These are phyloP conservation scores for Athetis lepigone DNA, from an alignment of 2,888 invertebrate species.

Conservation along the genomic window DNA sequence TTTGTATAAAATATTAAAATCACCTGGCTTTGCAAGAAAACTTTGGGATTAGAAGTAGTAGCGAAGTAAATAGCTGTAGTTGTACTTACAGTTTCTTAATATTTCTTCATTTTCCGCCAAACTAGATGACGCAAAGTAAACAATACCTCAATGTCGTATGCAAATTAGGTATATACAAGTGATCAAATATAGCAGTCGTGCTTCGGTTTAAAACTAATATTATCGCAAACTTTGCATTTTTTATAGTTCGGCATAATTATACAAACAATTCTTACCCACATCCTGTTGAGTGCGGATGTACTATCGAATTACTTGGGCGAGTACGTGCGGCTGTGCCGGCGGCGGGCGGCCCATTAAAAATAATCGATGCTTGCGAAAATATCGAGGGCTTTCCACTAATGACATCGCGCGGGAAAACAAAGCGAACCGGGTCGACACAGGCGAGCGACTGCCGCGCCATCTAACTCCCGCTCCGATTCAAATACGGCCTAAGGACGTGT, in stretches of 20 bases:
- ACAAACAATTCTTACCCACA: conserved; percentile 44
- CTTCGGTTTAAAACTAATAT: conserved; percentile 24
- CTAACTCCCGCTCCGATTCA: conserved; percentile 57
- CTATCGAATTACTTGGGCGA: conserved; percentile 67
- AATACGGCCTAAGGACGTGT: conserved; percentile 60
- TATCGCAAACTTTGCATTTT: conserved; percentile 20
- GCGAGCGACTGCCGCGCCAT: conserved; percentile 52
- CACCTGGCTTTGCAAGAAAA: background rate
- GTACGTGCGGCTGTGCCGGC: conserved; percentile 76
- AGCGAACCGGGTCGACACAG: conserved; percentile 75
- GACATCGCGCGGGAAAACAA: conserved; percentile 88
- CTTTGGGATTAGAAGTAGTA: conserved; percentile 7
- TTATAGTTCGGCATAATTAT: conserved; percentile 33
- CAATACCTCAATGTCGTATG: conserved; percentile 28
- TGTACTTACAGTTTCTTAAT: background rate
- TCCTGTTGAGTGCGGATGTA: conserved; percentile 58
- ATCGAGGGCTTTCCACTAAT: conserved; percentile 89
- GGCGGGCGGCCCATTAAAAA: conserved; percentile 88
- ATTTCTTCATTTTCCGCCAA: conserved; percentile 14
- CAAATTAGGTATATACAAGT: conserved; percentile 21
- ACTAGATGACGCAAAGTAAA: conserved; percentile 30
- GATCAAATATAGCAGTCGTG: conserved; percentile 13
- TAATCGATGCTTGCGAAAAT: conserved; percentile 89
- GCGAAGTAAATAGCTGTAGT: conserved; percentile 15
- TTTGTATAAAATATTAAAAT: background rate